Percentiles rank a stretch among this genome's conserved stretches.
Evolutionary conservation across 2,113 vertebrate species (phyloP).

Genomic region (Cebidichthys violaceus): DNA sequence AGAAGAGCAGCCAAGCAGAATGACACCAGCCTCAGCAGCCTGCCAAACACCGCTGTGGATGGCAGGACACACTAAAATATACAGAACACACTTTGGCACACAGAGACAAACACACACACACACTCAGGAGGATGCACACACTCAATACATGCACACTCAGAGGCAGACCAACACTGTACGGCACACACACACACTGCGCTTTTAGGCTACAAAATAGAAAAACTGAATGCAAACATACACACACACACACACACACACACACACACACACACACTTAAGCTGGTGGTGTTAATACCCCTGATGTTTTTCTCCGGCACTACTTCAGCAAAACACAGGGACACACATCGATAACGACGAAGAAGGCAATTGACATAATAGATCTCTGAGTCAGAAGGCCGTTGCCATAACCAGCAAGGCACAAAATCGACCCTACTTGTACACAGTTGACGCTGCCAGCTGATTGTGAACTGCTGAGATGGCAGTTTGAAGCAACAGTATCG

Average conservation of each 20-base stretch:
- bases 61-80: conserved; percentile 51
- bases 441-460: neutral
- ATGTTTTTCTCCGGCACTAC: conserved; percentile 17
- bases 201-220: conserved; percentile 9
- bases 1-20: conserved; percentile 76
- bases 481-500: conserved; percentile 9
- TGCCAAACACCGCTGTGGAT: conserved; percentile 66
- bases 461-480: conserved; percentile 3
- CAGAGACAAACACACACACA: conserved; percentile 16
- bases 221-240: conserved; percentile 10
- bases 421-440: neutral
- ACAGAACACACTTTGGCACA: conserved; percentile 34
- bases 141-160: neutral
- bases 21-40: conserved; percentile 70
- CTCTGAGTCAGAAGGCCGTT: conserved; percentile 13
- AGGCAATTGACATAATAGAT: conserved; percentile 16
- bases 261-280: neutral
- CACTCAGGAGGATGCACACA: neutral
- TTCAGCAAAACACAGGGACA: conserved; percentile 4
- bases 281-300: conserved; percentile 12
- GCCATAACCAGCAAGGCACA: conserved; percentile 8
- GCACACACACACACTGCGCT: conserved; percentile 7
- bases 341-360: neutral
- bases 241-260: neutral
- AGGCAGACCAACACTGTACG: too few relatives aligned